phyloP scores from a whole-genome alignment of 1,140 invertebrate species.

The Halesus radiatus region DNA sequence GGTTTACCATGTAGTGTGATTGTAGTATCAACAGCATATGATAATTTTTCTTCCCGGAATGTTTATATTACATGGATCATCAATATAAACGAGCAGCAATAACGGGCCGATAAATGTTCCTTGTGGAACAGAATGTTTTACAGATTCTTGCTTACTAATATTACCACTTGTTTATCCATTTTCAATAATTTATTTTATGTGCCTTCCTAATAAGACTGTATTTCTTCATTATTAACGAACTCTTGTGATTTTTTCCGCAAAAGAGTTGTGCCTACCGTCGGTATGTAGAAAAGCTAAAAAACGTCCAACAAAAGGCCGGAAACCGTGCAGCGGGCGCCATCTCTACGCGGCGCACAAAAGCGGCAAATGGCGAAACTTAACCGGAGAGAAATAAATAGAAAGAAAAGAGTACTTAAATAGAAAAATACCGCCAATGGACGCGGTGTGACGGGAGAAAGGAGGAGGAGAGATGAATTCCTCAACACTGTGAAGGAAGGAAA shows the following conservation, averaged over 20 bases:
- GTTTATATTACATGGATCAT: too few species aligned
- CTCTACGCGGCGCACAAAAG: slow-evolving; percentile 5
- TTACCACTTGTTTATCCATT: too few species aligned
- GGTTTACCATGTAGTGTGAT: too few species aligned
- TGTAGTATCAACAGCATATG: too few species aligned
- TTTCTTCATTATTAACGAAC: not conserved
- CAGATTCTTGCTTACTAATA: too few species aligned
- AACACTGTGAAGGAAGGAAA: slow-evolving; percentile 7
- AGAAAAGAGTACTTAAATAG: too few species aligned
- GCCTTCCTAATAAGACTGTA: too few species aligned
- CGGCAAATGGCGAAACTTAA: slow-evolving; percentile 53
- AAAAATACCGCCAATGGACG: slow-evolving; percentile 51
- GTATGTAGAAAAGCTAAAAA: not conserved
- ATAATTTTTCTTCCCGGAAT: too few species aligned
- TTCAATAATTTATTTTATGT: too few species aligned
- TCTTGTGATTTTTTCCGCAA: not conserved
- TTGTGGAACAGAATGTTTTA: too few species aligned
- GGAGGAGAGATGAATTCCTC: slow-evolving; percentile 48
- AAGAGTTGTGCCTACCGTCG: slow-evolving; percentile 13
- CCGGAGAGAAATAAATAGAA: slow-evolving; percentile 35
- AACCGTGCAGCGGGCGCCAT: slow-evolving; percentile 30
- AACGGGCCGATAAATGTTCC: too few species aligned
- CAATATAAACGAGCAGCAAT: too few species aligned
- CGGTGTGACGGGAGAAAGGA: slow-evolving; percentile 32
- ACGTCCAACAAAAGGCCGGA: not conserved